A percentile compares a stretch with the other conserved stretches of the same genome.
phyloP scores from a whole-genome alignment of 2,113 vertebrate species.

The Boleophthalmus pectinirostris region DNA sequence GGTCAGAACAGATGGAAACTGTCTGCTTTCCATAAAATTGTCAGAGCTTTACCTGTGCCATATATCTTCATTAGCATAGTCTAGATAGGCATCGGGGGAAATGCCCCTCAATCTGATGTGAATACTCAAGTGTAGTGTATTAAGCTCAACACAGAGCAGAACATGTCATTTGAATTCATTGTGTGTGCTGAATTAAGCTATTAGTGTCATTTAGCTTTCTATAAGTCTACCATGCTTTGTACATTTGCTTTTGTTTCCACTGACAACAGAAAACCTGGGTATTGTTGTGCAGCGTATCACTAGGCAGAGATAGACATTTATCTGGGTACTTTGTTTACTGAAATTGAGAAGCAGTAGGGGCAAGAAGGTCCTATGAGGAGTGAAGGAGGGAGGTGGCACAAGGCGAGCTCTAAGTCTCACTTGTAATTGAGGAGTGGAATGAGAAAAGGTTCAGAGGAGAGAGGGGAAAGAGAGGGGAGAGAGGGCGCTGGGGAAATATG shows the following conservation, averaged over 20 bases:
- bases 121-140: conserved; percentile 41
- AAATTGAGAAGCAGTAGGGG: conserved; percentile 7
- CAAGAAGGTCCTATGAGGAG: neutral
- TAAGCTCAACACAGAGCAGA: conserved; percentile 30
- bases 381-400: neutral
- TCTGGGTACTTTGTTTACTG: conserved; percentile 53
- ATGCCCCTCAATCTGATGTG: conserved; percentile 48
- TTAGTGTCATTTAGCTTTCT: conserved; percentile 54
- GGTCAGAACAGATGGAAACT: conserved; percentile 52
- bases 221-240: conserved; percentile 17
- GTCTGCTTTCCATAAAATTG: conserved; percentile 58
- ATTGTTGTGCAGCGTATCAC: conserved; percentile 26
- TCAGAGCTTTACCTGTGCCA: conserved; percentile 58
- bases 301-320: conserved; percentile 30
- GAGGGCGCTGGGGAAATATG: conserved; percentile 27
- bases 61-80: conserved; percentile 65
- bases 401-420: conserved; percentile 30
- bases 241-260: conserved; percentile 14
- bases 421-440: conserved; percentile 59
- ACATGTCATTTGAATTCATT: conserved; percentile 53
- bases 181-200: conserved; percentile 46
- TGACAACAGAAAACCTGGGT: conserved; percentile 31
- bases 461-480: conserved; percentile 39
- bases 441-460: conserved; percentile 50
- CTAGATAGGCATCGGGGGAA: conserved; percentile 55